Evolutionary conservation across 2,888 invertebrate genomes (phyloP), one percentile per base, ranked within the genome.

Genomic region (Himalopsyche tibetana): DNA sequence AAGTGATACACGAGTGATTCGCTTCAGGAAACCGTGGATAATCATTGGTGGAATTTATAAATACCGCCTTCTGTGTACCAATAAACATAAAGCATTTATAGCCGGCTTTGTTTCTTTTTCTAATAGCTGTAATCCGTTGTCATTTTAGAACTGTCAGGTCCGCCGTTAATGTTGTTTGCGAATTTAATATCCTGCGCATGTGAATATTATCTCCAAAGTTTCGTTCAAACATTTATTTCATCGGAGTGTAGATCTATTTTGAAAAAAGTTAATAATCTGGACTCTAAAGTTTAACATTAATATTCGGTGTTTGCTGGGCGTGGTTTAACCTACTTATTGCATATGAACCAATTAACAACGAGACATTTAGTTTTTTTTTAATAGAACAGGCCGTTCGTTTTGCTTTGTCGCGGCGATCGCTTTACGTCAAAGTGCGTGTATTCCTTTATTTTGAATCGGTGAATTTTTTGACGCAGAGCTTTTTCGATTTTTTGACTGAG

Each of bases 41-140:
- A 83, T 85, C 84, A 93, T 93, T 93, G 93, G 93, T 89, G 89
- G 80, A 91, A 91, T 89, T 93, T 91, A 91, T 93, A 93, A 90
- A 85, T 89, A 91, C 91, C 93, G 93, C 93, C 91, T 90, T 89
- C 89, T 90, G 89, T 88, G 88, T 89, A 88, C 93, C 93, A 93
- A 93, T 93, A 90, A 85, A 42, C 83, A 84, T 84, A 87, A 89
- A 89, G 89, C 90, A 89, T 90, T 87, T 82, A 56, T 55, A 86
- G 81, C 91, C 90, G 90, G 92, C 93, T 92, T 93, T 93, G 92
- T 92, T 93, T 92, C 92, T 93, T 93, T 92, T 93, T 69, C 74
- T 74, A 74, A 74, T 74, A 74, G 5, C 74, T 28, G 74, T 80
- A 55, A 56, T 82, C 56, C 55, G 38, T 40, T 69, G n/a, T 51